A percentile compares a stretch with the other conserved stretches of the same genome.
phyloP scores from a whole-genome alignment of 2,888 invertebrate genomes.

The Ptilodon capucinus region DNA sequence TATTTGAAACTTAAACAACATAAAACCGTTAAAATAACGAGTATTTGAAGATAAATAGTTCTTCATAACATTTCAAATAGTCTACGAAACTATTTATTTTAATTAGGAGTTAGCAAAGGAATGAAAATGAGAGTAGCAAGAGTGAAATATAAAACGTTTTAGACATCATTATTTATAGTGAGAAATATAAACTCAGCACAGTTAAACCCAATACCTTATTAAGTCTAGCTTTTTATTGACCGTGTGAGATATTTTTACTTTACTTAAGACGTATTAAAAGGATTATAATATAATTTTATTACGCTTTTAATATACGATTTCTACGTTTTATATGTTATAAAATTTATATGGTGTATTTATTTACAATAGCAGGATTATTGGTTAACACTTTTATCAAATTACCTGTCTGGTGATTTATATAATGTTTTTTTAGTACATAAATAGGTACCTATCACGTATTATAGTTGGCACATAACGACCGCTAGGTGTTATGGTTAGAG shows the following conservation, averaged over 20 bases:
- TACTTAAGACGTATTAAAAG: constrained; percentile 12
- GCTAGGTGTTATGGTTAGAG: too few relatives aligned
- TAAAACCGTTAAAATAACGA: not conserved
- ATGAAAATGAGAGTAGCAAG: not conserved
- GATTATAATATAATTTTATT: constrained; percentile 22
- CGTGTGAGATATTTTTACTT: constrained; percentile 3
- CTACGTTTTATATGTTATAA: constrained; percentile 5
- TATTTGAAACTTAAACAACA: not conserved
- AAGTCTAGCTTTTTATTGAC: constrained; percentile 29
- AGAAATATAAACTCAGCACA: constrained; percentile 1
- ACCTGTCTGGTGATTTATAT: too few relatives aligned
- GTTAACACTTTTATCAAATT: too few relatives aligned
- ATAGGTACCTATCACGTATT: too few relatives aligned
- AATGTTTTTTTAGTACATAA: too few relatives aligned
- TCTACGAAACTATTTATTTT: not conserved
- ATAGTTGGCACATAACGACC: too few relatives aligned
- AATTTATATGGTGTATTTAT: not conserved
- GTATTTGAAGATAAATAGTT: not conserved
- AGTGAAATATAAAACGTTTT: not conserved
- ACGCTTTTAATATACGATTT: constrained; percentile 15
- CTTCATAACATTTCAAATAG: not conserved
- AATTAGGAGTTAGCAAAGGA: not conserved
- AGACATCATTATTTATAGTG: not conserved
- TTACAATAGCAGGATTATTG: too few relatives aligned
- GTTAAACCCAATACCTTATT: constrained; percentile 22